Evolutionary conservation across 2,888 invertebrate species (phyloP), one percentile per base, ranked within the genome.

Genomic region (Cecidostiba fungosa): DNA sequence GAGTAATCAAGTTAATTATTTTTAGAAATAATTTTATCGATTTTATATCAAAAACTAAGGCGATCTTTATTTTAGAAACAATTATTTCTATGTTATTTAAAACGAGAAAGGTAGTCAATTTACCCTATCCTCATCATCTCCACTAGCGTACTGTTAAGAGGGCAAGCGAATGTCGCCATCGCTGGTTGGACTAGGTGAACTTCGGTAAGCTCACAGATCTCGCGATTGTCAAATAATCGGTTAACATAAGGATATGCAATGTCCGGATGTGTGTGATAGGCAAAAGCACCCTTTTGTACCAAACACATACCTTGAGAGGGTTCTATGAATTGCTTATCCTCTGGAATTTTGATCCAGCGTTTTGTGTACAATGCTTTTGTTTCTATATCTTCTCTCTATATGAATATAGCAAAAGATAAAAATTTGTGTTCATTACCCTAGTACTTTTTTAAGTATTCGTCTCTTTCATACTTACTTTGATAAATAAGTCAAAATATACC

Each of bases 151-250:
- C 91, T 91, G n/a, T 92, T 90, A n/a, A n/a, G n/a, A n/a, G n/a
- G 26, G 82, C 84, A 54, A 12, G 85, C 87, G 10, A 88, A 73
- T 26, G 87, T 84, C 29, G 86, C n/a, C n/a, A n/a, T n/a, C 70
- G 62, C n/a, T 77, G 4, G 74, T 70, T 1, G 89, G 87, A 54
- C 78, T 8, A 92, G 77, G 87, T 92, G 91, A 59, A 92, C 90
- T 85, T 92, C 92, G 23, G 90, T 91, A 54, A 92, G 87, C 69
- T 89, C 90, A 78, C 92, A 92, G 43, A 92, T 92, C 78, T 90
- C 88, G 50, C 89, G 88, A 50, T 82, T 79, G 4, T 66, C 43
- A 39, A n/a, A 86, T 47, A 86, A 88, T 59, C 85, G 87, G 82
- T 90, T 89, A 0, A 92, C 87, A 39, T 89, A 89, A 91, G 32